A percentile compares a stretch with the other conserved stretches of the same genome.
Evolutionary conservation across 2,888 invertebrate species (phyloP).

Genomic region (Plutella xylostella): DNA sequence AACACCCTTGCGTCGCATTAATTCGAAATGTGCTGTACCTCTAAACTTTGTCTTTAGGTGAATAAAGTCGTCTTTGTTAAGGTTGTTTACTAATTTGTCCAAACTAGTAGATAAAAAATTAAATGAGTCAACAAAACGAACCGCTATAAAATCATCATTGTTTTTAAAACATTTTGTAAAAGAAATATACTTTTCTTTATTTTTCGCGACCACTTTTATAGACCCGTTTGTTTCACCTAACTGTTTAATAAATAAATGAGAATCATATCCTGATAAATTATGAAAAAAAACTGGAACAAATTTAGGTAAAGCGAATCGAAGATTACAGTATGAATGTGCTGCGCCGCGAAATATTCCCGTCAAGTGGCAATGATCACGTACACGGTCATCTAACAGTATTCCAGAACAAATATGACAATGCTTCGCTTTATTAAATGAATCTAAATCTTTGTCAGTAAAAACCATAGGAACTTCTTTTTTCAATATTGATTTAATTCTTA

Average conservation of each 20-base stretch:
- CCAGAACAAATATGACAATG: too few relatives aligned
- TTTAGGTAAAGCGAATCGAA: conserved; percentile 14
- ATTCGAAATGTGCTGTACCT: not conserved
- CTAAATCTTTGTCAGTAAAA: not conserved
- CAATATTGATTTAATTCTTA: not conserved
- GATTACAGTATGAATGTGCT: conserved; percentile 16
- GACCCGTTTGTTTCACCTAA: conserved; percentile 13
- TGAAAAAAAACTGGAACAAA: conserved; percentile 22
- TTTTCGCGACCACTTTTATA: conserved; percentile 17
- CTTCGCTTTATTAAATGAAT: conserved; percentile 9
- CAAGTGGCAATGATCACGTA: conserved; percentile 15
- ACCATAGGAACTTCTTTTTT: conserved; percentile 3
- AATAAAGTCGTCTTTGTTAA: conserved; percentile 8
- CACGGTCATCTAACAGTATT: conserved; percentile 14
- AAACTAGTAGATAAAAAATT: conserved; percentile 1
- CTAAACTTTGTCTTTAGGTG: conserved; percentile 7
- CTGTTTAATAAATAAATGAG: conserved; percentile 19
- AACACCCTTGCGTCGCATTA: conserved; percentile 14
- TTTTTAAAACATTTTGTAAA: conserved; percentile 8
- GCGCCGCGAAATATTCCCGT: conserved; percentile 15
- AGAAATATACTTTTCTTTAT: conserved; percentile 11
- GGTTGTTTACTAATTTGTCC: not conserved
- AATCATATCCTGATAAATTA: conserved; percentile 20
- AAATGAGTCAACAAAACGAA: conserved; percentile 14
- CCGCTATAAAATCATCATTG: not conserved